phyloP scores from a whole-genome alignment of 2,113 vertebrate genomes.

The Psephotus haematonotus region DNA sequence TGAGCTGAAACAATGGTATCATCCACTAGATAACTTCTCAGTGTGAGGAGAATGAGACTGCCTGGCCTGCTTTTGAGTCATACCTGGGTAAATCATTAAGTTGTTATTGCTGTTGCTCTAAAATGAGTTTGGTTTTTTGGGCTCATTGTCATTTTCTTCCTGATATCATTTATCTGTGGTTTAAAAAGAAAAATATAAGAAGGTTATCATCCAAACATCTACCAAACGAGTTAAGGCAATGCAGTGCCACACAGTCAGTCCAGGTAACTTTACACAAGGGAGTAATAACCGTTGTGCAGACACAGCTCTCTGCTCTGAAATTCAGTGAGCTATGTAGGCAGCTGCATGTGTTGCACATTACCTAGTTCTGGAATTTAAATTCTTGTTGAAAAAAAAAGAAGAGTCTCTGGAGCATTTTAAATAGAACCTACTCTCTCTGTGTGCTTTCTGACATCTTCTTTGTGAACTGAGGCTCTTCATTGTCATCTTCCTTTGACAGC shows the following conservation, averaged over 20 bases:
- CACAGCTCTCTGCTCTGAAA: not conserved
- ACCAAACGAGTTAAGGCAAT: not conserved
- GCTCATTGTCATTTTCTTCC: not conserved
- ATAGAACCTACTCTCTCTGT: not conserved
- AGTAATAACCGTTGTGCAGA: not conserved
- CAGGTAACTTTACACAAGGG: not conserved
- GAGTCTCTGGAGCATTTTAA: not conserved
- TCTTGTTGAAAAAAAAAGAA: not conserved
- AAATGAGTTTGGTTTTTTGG: not conserved
- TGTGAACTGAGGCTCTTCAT: not conserved
- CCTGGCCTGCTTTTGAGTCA: not conserved
- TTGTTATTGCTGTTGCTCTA: not conserved
- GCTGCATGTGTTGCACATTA: not conserved
- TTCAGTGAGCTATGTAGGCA: not conserved
- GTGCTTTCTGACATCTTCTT: slow-evolving; percentile 8
- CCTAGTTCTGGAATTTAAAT: not conserved
- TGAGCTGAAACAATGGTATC: not conserved
- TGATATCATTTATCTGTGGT: not conserved
- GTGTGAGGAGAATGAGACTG: not conserved
- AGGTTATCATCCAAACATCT: not conserved
- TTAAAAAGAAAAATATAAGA: not conserved
- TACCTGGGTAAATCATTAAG: not conserved
- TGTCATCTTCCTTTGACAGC: slow-evolving; percentile 32
- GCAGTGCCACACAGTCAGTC: not conserved
- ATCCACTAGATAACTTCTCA: not conserved